Percentiles rank a stretch among this genome's conserved stretches.
These are phyloP conservation scores for Perodicticus potto DNA, from an alignment of 2,797 vertebrate species.

Conservation along the genomic window DNA sequence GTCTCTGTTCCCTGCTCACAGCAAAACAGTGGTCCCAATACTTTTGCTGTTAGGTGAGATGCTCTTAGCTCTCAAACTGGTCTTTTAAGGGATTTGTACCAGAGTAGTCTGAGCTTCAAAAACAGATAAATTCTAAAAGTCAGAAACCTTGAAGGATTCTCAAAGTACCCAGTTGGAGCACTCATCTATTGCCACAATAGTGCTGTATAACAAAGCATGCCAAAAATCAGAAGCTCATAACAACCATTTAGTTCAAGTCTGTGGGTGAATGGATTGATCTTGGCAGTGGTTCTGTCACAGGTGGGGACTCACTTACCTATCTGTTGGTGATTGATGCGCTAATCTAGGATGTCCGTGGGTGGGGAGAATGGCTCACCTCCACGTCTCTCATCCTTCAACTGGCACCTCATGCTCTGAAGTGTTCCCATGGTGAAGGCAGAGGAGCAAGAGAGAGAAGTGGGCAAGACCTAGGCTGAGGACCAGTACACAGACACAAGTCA, in stretches of 20 bases:
- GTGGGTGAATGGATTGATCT: neutral
- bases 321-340: neutral
- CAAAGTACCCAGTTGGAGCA: neutral
- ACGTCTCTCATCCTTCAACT: neutral
- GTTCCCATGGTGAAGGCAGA: neutral
- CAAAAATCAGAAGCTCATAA: neutral
- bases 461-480: neutral
- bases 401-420: neutral
- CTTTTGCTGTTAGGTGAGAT: neutral
- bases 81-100: neutral
- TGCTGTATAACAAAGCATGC: neutral
- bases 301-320: neutral
- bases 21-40: neutral
- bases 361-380: neutral
- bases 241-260: neutral
- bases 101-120: neutral
- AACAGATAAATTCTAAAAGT: neutral
- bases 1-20: neutral
- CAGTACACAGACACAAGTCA: neutral
- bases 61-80: neutral
- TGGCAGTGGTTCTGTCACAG: neutral
- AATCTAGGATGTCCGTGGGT: neutral
- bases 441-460: neutral
- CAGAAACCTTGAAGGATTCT: neutral
- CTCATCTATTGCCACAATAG: neutral